These are phyloP conservation scores for Petrocephalus microphthalmus DNA, from an alignment of 2,113 vertebrate genomes.

Conservation along the genomic window DNA sequence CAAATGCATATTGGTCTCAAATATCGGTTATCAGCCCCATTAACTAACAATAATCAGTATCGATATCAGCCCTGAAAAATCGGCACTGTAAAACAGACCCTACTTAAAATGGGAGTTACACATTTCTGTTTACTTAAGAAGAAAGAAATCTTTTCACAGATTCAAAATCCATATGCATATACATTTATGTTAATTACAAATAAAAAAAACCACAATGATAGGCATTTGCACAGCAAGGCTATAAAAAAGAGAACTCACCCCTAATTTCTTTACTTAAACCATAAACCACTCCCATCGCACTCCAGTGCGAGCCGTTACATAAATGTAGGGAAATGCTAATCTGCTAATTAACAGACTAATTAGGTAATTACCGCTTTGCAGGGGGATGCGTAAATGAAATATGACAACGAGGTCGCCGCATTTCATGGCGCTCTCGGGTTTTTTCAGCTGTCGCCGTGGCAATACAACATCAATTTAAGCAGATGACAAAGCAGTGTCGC, in stretches of 20 bases:
- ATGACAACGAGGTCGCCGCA: conserved; percentile 84
- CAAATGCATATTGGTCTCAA: no score
- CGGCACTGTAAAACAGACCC: background rate
- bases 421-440: conserved; percentile 78
- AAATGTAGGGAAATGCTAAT: conserved; percentile 75
- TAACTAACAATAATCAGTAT: no score
- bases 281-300: conserved; percentile 29
- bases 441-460: conserved; percentile 75
- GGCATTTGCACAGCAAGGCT: background rate
- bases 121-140: background rate
- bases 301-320: conserved; percentile 74
- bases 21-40: no score
- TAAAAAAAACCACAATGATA: background rate
- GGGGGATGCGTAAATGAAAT: conserved; percentile 83
- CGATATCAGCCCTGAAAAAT: no score
- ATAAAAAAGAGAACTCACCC: background rate
- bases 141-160: background rate
- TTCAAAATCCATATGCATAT: background rate
- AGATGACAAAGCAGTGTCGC: conserved; percentile 80
- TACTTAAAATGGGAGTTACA: background rate
- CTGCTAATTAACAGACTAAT: conserved; percentile 87
- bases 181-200: background rate
- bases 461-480: conserved; percentile 75
- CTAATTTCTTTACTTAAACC: conserved; percentile 18
- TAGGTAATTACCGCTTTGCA: conserved; percentile 85